Conservation (phyloP, 2,797 vertebrate species). For the Cichlasoma orientale region DNA sequence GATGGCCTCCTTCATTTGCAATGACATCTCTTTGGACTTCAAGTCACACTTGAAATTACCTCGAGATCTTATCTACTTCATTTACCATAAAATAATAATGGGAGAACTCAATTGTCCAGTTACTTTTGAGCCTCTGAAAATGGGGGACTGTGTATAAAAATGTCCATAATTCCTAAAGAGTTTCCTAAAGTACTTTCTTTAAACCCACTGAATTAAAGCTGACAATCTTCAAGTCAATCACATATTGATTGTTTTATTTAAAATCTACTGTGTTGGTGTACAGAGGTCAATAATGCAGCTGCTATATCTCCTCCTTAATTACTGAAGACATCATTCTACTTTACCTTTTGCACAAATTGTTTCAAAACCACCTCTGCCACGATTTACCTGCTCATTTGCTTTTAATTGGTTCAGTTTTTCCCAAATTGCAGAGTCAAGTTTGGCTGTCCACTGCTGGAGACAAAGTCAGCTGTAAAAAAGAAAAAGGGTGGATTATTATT, state of each 20-base stretch:
- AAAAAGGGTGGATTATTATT: constrained; percentile 52
- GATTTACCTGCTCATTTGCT: constrained; percentile 8
- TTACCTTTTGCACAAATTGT: neutral
- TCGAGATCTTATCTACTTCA: neutral
- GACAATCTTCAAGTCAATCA: neutral
- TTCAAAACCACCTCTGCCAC: neutral
- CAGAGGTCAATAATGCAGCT: neutral
- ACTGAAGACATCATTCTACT: neutral
- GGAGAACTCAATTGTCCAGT: neutral
- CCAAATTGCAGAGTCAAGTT: constrained; percentile 14
- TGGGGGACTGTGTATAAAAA: neutral
- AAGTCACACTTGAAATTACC: neutral
- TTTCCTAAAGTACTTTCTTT: neutral
- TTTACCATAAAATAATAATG: neutral
- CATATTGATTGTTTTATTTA: neutral
- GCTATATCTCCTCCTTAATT: neutral
- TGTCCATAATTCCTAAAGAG: neutral
- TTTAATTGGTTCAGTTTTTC: constrained; percentile 17
- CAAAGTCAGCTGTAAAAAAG: constrained; percentile 40
- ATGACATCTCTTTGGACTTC: neutral
- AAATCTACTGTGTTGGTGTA: no score
- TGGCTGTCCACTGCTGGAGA: constrained; percentile 31
- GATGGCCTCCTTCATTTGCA: neutral
- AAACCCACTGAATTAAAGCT: neutral
- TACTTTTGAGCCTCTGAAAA: neutral